These are phyloP conservation scores for Cladorhizidae sp. DNA, from an alignment of 37 sponge, comb jelly and placozoan species.

Conservation along the genomic window DNA sequence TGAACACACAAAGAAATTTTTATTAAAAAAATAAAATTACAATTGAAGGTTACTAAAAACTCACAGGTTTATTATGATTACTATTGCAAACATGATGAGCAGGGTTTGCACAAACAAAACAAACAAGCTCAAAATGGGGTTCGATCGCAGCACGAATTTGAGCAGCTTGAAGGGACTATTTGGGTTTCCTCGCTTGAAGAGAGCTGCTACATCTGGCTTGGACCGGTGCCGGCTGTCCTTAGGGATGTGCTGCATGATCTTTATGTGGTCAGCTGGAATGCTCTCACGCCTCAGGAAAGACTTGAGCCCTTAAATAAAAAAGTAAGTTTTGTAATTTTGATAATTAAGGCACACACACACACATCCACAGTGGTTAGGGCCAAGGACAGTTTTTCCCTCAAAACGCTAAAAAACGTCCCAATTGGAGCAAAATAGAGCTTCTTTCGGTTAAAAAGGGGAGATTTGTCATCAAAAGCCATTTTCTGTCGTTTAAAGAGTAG, in stretches of 20 bases:
- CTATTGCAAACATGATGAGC: constrained; percentile 20
- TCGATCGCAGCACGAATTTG: constrained; percentile 27
- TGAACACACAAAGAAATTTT: no score
- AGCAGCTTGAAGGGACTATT: constrained; percentile 30
- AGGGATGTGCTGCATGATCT: constrained; percentile 45
- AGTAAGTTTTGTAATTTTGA: no score
- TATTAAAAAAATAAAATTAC: no score
- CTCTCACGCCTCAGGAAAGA: constrained; percentile 51
- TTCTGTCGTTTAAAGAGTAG: no score
- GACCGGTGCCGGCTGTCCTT: constrained; percentile 76
- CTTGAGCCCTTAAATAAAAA: constrained; percentile 28
- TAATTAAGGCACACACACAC: not conserved
- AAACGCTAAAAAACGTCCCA: no score
- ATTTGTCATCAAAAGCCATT: no score
- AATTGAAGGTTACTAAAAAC: no score
- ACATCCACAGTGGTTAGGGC: not conserved
- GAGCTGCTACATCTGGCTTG: constrained; percentile 77
- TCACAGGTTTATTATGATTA: constrained; percentile 8
- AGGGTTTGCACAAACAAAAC: constrained; percentile 16
- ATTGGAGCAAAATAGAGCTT: no score
- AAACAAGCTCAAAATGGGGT: constrained; percentile 23
- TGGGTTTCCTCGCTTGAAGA: constrained; percentile 44
- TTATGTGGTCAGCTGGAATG: constrained; percentile 71
- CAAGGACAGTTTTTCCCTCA: not conserved
- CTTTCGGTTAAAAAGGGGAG: no score